Conservation (phyloP, 2,888 invertebrate genomes). For the Oscheius sp. region DNA sequence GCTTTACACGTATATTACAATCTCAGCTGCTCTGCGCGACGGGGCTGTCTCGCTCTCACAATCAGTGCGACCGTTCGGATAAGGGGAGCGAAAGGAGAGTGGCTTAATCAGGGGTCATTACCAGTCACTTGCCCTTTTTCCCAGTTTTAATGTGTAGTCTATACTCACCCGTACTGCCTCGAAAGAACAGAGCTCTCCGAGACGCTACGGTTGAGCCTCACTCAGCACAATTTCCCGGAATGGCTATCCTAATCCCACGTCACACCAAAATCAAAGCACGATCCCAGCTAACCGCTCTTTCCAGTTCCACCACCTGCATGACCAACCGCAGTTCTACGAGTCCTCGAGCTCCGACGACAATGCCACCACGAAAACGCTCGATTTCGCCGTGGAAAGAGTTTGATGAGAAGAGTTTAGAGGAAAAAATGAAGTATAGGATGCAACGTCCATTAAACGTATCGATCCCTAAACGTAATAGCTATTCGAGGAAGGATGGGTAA, state of each 20-base stretch:
- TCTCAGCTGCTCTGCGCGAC: too few relatives aligned
- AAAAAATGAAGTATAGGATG: constrained; percentile 2
- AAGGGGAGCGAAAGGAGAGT: too few relatives aligned
- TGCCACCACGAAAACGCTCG: not conserved
- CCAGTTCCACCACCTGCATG: constrained; percentile 10
- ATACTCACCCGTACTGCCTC: too few relatives aligned
- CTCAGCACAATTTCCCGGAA: too few relatives aligned
- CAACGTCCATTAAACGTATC: constrained; percentile 10
- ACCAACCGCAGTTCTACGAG: not conserved
- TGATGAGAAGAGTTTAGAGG: constrained; percentile 7
- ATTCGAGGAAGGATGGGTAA: constrained; percentile 16
- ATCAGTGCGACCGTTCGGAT: too few relatives aligned
- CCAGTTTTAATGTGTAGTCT: too few relatives aligned
- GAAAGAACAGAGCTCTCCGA: too few relatives aligned
- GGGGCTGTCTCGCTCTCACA: too few relatives aligned
- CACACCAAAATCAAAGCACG: not conserved
- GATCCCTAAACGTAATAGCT: not conserved
- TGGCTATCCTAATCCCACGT: not conserved
- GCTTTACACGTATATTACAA: constrained; percentile 3
- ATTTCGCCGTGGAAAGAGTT: constrained; percentile 21
- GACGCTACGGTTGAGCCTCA: too few relatives aligned
- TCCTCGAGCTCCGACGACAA: not conserved
- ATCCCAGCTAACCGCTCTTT: not conserved
- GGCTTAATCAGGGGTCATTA: too few relatives aligned
- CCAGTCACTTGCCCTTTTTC: too few relatives aligned